A percentile compares a stretch with the other conserved stretches of the same genome.
Evolutionary conservation across 2,113 vertebrate genomes (phyloP).

Genomic region (Calyptomena viridis): DNA sequence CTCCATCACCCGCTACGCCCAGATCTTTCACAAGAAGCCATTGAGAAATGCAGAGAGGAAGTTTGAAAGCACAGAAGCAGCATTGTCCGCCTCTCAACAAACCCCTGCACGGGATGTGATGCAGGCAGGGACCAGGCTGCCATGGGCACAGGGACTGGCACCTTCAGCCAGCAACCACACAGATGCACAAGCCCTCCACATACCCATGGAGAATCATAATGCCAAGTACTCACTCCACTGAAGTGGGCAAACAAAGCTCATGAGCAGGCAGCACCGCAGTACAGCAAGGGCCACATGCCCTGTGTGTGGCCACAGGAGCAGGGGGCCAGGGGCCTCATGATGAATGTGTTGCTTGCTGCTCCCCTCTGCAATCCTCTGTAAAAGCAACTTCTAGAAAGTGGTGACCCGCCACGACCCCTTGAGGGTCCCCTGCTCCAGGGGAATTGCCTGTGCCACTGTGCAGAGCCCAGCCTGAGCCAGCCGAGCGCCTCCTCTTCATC

Average conservation of each 20-base stretch:
- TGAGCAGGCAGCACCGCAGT: fast-evolving
- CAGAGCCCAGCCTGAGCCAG: conserved; percentile 8
- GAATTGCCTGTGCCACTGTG: neutral
- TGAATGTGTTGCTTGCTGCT: fast-evolving
- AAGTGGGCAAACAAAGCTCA: neutral
- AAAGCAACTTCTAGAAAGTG: neutral
- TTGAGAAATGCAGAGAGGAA: neutral
- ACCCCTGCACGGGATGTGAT: fast-evolving
- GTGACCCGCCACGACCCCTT: neutral
- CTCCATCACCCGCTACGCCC: neutral
- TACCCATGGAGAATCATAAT: fast-evolving
- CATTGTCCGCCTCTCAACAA: fast-evolving
- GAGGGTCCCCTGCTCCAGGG: neutral
- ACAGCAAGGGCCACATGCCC: neutral
- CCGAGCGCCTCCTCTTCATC: conserved; percentile 56
- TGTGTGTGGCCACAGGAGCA: fast-evolving
- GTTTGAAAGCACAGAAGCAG: neutral
- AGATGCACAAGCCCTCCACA: neutral
- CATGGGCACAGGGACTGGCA: neutral
- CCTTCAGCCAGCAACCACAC: neutral
- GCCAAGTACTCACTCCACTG: neutral
- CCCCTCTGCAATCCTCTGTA: neutral
- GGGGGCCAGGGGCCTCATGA: neutral
- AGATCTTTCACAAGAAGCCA: neutral
- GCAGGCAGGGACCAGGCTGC: neutral